Evolutionary conservation across 2,113 vertebrate species (phyloP).

Genomic region (Podarcis muralis): DNA sequence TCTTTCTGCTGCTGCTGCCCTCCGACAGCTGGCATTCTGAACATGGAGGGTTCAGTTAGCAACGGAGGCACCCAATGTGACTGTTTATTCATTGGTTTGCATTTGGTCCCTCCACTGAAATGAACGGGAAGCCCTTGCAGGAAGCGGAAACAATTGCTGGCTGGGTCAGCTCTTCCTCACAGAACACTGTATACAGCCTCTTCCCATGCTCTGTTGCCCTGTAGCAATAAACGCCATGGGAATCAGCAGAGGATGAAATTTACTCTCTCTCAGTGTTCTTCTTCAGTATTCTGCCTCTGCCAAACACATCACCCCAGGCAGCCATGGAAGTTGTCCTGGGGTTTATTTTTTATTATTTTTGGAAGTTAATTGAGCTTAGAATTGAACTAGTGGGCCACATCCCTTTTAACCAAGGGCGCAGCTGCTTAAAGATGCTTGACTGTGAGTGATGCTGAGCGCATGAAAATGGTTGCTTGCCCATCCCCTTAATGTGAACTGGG

Average conservation of each 20-base stretch:
- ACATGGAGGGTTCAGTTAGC: neutral
- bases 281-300: conserved; percentile 16
- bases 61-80: no score
- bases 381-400: conserved; percentile 54
- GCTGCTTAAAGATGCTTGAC: conserved; percentile 55
- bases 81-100: neutral
- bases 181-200: neutral
- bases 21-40: no score
- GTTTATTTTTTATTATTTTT: conserved; percentile 40
- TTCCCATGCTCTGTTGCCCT: neutral
- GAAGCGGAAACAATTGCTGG: neutral
- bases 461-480: conserved; percentile 6
- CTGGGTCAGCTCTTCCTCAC: neutral
- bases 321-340: neutral
- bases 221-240: neutral
- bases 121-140: neutral
- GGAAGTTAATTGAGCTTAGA: conserved; percentile 63
- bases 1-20: no score
- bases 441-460: conserved; percentile 55
- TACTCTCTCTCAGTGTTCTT: neutral
- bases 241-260: neutral
- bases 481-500: neutral
- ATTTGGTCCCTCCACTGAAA: neutral
- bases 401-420: conserved; percentile 55
- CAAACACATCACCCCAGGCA: conserved; percentile 39